A percentile compares a stretch with the other conserved stretches of the same genome.
Evolutionary conservation across 2,797 vertebrate species (phyloP).

Genomic region (Acomys russatus): DNA sequence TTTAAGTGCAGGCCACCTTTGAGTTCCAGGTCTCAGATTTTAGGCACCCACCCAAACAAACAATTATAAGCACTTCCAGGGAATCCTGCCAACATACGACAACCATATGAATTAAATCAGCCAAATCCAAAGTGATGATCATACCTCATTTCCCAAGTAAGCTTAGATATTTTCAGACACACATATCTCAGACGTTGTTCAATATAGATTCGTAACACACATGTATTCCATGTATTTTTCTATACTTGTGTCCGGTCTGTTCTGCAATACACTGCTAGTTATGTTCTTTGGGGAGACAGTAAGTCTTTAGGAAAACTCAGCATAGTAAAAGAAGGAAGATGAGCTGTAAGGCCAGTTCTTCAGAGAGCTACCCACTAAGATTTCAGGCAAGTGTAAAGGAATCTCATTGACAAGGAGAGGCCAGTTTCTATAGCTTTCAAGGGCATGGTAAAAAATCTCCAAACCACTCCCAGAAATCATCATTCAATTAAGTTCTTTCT

Average conservation of each 20-base stretch:
- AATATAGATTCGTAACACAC: conserved; percentile 1
- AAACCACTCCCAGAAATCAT: neutral
- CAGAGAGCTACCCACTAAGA: neutral
- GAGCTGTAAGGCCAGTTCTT: neutral
- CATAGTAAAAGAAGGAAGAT: neutral
- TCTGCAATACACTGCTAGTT: neutral
- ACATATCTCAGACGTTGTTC: neutral
- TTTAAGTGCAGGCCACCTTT: conserved; percentile 33
- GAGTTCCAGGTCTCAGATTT: conserved; percentile 43
- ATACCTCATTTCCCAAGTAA: conserved; percentile 6
- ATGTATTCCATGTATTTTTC: neutral
- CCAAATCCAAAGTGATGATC: conserved; percentile 42
- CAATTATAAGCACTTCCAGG: conserved; percentile 35
- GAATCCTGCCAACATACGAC: neutral
- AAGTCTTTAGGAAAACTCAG: neutral
- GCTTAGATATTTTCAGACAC: neutral
- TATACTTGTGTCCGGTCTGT: neutral
- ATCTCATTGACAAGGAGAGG: neutral
- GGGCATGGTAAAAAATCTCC: neutral
- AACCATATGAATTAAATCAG: conserved; percentile 34
- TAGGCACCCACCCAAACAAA: conserved; percentile 37
- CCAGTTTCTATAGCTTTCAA: neutral
- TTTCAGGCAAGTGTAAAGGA: neutral
- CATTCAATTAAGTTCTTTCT: neutral
- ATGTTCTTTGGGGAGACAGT: neutral